Base-by-base conservation (phyloP, 2,888 invertebrate species). In the Agonopterix subpropinquella region DNA sequence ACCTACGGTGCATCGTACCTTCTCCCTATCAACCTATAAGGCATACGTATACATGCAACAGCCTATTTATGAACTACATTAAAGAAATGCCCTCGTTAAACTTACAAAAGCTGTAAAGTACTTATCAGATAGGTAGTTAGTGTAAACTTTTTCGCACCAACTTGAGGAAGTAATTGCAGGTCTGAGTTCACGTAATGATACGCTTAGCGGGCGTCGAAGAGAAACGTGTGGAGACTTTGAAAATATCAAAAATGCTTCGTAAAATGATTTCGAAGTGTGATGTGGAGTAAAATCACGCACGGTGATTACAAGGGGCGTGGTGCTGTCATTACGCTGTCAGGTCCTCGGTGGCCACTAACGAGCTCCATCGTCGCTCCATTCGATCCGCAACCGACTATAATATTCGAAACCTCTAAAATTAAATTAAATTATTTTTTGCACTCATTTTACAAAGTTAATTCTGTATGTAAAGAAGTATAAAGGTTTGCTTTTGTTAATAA, bases 251-350 rank as follows among this genome's bases (percentile, higher is more conserved):
- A 79, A 60, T 77, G 73, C 72, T 72, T 76, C 61, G 59, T 58
- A 77, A 81, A 83, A 78, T 80, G 70, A 73, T 77, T 80, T 74
- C 61, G 28, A 74, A 73, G 81, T 80, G 80, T 76, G 74, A 83
- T 80, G 77, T 78, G 67, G 76, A 73, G 82, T 82, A 74, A 78
- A 83, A 80, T 82, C 79, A 72, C 70, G 69, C 65, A 65, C 61
- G 58, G 61, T 72, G 74, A 81, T 81, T 82, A 79, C 73, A 68
- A 65, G 73, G 71, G 83, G 83, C 80, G 82, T 68, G 67, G 57
- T 61, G 52, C 74, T 82, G 80, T 84, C 81, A 84, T 84, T 83
- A 84, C 71, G 42, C n/a, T 11, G 42, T 13, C 42, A n/a, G 8
- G 42, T 42, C 42, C 43, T 45, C 55, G 59, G 57, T 60, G 65